Percentiles rank a stretch among this genome's conserved stretches.
phyloP scores from a whole-genome alignment of 1,140 invertebrate species.

The Geopemphigus sp. region DNA sequence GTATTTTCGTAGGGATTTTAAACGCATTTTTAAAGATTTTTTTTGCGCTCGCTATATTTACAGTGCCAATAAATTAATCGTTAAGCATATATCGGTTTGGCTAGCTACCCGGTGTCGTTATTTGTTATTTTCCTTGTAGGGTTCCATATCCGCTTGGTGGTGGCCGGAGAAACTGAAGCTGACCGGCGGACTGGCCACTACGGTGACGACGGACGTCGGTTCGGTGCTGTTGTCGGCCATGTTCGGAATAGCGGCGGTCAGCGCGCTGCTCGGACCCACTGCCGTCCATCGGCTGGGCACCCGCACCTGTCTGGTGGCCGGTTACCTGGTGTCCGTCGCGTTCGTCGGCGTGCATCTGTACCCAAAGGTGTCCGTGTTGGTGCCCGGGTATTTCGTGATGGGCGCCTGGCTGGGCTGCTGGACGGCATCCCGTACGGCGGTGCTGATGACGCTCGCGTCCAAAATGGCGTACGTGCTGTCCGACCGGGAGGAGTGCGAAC shows the following conservation, averaged over 20 bases:
- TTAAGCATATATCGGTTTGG: no score
- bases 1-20: no score
- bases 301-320: constrained; percentile 58
- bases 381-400: constrained; percentile 63
- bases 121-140: constrained; percentile 24
- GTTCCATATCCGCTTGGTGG: constrained; percentile 53
- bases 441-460: constrained; percentile 62
- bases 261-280: constrained; percentile 59
- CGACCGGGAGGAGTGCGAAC: constrained; percentile 59
- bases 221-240: constrained; percentile 60
- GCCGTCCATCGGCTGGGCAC: constrained; percentile 61
- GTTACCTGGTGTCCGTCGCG: constrained; percentile 59
- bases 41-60: no score
- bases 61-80: no score
- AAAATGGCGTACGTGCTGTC: constrained; percentile 62
- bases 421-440: constrained; percentile 60
- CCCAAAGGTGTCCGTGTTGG: constrained; percentile 62
- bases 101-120: no score
- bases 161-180: constrained; percentile 52
- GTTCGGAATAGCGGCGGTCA: constrained; percentile 60
- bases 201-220: constrained; percentile 57
- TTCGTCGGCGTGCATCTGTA: constrained; percentile 64
- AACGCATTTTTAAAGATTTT: no score
- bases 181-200: constrained; percentile 43
- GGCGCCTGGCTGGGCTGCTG: constrained; percentile 61